phyloP scores from a whole-genome alignment of 2,113 vertebrate genomes.

The Coptodon rendalli region DNA sequence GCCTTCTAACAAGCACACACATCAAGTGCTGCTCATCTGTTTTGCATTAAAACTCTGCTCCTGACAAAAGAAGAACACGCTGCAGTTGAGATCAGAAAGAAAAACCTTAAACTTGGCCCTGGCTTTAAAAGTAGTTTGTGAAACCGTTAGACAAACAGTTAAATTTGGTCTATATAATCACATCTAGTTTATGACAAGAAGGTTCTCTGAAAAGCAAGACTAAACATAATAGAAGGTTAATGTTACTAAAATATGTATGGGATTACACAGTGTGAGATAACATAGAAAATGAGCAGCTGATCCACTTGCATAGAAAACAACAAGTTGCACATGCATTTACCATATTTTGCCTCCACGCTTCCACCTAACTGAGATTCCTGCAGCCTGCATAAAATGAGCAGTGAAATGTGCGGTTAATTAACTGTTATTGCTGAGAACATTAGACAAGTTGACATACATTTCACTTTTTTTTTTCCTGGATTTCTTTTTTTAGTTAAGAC shows the following conservation, averaged over 20 bases:
- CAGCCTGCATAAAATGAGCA: not conserved
- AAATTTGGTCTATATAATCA: not conserved
- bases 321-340: not conserved
- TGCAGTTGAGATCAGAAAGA: not conserved
- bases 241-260: not conserved
- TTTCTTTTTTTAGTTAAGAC: not conserved
- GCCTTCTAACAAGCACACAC: not conserved
- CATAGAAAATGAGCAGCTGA: not conserved
- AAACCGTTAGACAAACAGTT: not conserved
- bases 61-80: not conserved
- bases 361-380: not conserved
- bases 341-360: not conserved
- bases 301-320: not conserved
- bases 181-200: not conserved
- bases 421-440: not conserved
- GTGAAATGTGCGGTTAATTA: not conserved
- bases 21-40: not conserved
- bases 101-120: not conserved
- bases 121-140: not conserved
- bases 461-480: not conserved
- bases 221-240: not conserved
- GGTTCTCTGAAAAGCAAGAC: not conserved
- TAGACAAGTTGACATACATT: not conserved
- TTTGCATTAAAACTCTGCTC: not conserved
- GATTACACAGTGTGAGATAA: not conserved